A percentile compares a stretch with the other conserved stretches of the same genome.
phyloP scores from a whole-genome alignment of 2,888 invertebrate species.

The Pristionchus fissidentatus region DNA sequence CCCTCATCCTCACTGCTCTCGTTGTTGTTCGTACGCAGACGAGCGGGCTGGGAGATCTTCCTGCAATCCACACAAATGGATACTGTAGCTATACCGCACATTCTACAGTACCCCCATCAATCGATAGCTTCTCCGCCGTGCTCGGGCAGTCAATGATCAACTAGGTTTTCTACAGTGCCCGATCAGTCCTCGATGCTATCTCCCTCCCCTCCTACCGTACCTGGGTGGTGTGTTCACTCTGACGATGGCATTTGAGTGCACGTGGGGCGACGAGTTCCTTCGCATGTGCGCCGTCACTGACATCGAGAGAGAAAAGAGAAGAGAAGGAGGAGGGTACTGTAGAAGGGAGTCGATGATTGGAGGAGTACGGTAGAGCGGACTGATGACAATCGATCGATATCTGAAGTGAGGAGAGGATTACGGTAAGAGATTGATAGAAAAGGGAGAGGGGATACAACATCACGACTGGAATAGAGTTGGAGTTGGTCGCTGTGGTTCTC shows the following conservation, averaged over 20 bases:
- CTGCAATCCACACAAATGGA: neutral
- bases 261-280: conserved; percentile 42
- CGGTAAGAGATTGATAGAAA: neutral
- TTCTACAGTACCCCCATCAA: too few relatives aligned
- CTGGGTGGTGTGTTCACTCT: conserved; percentile 36
- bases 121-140: too few relatives aligned
- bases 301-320: neutral
- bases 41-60: conserved; percentile 45
- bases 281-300: conserved; percentile 41
- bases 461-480: neutral
- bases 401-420: neutral
- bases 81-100: neutral
- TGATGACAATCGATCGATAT: neutral
- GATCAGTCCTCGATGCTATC: neutral
- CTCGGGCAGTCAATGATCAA: neutral
- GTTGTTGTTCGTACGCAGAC: conserved; percentile 22
- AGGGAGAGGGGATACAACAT: neutral
- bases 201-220: neutral
- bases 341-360: conserved; percentile 16
- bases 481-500: too few relatives aligned
- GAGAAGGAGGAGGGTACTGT: neutral
- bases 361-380: conserved; percentile 7
- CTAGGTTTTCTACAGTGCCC: neutral
- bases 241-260: conserved; percentile 14
- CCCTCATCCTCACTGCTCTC: conserved; percentile 26